Conservation (phyloP, 2,888 invertebrate genomes). For the Mesorhabditis belari region DNA sequence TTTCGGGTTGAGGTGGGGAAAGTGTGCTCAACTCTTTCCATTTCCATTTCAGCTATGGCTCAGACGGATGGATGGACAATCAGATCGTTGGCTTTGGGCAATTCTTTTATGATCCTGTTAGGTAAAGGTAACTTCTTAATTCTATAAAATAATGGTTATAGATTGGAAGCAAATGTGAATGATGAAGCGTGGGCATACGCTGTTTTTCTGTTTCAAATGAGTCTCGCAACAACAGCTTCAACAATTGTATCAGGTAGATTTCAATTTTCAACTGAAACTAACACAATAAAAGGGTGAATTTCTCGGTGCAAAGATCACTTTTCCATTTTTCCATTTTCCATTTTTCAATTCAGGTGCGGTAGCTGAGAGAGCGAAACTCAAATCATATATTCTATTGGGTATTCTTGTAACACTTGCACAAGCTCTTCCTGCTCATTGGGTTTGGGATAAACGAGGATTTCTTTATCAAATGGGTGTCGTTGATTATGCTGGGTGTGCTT, state of each 20-base stretch:
- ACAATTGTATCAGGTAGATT: slow-evolving; percentile 33
- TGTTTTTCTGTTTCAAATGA: neutral
- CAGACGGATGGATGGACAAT: slow-evolving; percentile 33
- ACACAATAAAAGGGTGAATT: neutral
- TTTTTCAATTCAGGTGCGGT: slow-evolving; percentile 26
- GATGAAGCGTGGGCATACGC: slow-evolving; percentile 24
- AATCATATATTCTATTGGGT: slow-evolving; percentile 32
- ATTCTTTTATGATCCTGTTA: slow-evolving; percentile 21
- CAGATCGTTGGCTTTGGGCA: slow-evolving; percentile 44
- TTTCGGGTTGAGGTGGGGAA: slow-evolving; percentile 84
- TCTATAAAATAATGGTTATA: neutral
- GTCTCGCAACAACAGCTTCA: slow-evolving; percentile 7
- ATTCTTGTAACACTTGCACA: slow-evolving; percentile 10
- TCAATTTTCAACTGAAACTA: neutral
- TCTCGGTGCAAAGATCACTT: too few species aligned
- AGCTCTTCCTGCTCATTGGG: slow-evolving; percentile 55
- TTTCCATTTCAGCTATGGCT: slow-evolving; percentile 18
- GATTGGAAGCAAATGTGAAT: slow-evolving; percentile 1
- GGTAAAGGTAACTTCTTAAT: neutral
- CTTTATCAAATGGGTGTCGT: slow-evolving; percentile 25
- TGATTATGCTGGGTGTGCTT: slow-evolving; percentile 51
- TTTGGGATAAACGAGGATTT: slow-evolving; percentile 52
- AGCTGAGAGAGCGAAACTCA: slow-evolving; percentile 34
- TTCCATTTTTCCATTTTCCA: too few species aligned
- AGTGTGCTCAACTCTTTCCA: neutral